Percentiles rank a stretch among this genome's conserved stretches.
These are phyloP conservation scores for Ammodramus savannarum DNA, from an alignment of 2,113 vertebrate genomes.

Conservation along the genomic window DNA sequence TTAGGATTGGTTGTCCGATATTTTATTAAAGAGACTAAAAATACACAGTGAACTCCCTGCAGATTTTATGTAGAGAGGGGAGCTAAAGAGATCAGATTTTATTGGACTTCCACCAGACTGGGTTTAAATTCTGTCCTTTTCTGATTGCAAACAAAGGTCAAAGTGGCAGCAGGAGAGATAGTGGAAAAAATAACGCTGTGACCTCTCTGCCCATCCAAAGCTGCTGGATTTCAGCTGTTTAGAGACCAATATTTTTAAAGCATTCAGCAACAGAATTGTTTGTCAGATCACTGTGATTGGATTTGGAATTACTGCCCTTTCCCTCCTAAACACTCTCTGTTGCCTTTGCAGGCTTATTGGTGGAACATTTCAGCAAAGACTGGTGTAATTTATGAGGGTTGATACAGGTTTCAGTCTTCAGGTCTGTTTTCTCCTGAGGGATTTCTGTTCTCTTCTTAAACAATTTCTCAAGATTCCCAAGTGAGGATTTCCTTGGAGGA, in stretches of 20 bases:
- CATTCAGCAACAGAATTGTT: neutral
- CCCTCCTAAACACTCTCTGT: neutral
- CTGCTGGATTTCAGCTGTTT: neutral
- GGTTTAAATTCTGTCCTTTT: neutral
- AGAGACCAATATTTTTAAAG: neutral
- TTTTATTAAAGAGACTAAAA: neutral
- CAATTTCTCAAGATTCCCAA: neutral
- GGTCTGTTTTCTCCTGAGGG: neutral
- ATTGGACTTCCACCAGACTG: neutral
- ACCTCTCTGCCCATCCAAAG: neutral
- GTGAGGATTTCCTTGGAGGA: neutral
- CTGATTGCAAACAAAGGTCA: neutral
- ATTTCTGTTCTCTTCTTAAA: neutral
- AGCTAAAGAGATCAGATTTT: neutral
- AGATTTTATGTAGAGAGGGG: neutral
- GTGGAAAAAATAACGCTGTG: neutral
- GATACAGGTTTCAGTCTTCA: neutral
- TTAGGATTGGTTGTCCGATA: neutral
- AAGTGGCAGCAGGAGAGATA: neutral
- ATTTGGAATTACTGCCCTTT: neutral
- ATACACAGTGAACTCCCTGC: neutral
- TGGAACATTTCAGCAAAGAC: neutral
- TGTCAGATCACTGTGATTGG: neutral
- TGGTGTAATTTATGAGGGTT: neutral
- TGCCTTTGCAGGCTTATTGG: neutral